Base-by-base conservation (phyloP, 2,888 invertebrate genomes). In the Acrobasis repandana region DNA sequence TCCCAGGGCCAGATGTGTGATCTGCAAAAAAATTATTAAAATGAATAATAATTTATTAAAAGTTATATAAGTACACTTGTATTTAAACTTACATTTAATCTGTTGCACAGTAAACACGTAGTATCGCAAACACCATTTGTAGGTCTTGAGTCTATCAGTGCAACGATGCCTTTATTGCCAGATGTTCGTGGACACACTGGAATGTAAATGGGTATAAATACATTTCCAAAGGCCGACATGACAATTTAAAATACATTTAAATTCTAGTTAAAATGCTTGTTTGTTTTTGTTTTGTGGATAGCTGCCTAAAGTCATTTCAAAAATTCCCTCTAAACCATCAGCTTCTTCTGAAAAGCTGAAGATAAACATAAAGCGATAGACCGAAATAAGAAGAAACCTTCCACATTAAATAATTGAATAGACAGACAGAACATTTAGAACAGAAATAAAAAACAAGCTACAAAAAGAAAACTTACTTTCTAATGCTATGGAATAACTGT, bases 1-100 rank as follows among this genome's bases (percentile, higher is more conserved):
- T 68, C 94, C 94, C 14, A 95, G 92, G 69, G 95, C 94, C 59
- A 97, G 92, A 76, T 96, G 95, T 0, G 97, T 95, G 67, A 97
- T 94, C 90, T 96, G 94, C 56, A 85, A 80, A 58, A 51, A 56
- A 48, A 18, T 3, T 36, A 2, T 14, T 6, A n/a, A 43, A n/a
- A 14, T 38, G 1, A 10, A 43, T 43, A 14, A 43, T 11, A 14
- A 11, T 38, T 38, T 38, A 5, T n/a, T 43, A n/a, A n/a, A n/a
- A 14, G 43, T 43, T 14, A 6, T 1, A n/a, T n/a, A n/a, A n/a
- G 0, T 28, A 28, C 28, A 28, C 28, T 28, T 28, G 28, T 28
- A 28, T 28, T 28, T 6, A 14, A 64, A 82, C 88, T 84, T 74
- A 91, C 90, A 67, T 90, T 84, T 51, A 86, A 75, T 70, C 77